Conservation (phyloP, 2,797 vertebrate genomes). For the Catostomus latipinnis region DNA sequence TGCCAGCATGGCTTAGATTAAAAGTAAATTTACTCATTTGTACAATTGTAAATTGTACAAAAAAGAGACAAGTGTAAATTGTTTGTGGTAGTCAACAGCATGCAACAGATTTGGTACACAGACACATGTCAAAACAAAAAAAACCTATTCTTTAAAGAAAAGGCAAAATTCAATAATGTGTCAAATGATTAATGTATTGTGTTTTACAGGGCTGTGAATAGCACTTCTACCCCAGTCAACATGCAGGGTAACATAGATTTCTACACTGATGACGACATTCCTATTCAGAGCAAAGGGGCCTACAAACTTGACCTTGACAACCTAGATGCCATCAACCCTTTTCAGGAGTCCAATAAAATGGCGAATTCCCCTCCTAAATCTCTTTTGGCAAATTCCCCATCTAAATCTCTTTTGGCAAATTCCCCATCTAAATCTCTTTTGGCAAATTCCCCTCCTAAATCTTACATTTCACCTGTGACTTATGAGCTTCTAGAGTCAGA, state of each 20-base stretch:
- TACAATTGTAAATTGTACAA: too few relatives aligned
- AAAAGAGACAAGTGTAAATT: too few relatives aligned
- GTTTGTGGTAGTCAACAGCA: too few relatives aligned
- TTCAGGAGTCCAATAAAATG: constrained; percentile 66
- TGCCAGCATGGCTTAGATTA: too few relatives aligned
- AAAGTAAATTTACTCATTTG: too few relatives aligned
- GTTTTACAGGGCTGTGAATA: constrained; percentile 62
- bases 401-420: too few relatives aligned
- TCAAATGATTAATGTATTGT: not conserved
- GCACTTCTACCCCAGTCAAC: constrained; percentile 15
- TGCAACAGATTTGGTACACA: too few relatives aligned
- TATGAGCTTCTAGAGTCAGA: constrained; percentile 7
- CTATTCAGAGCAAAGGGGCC: constrained; percentile 78
- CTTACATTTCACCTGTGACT: not conserved
- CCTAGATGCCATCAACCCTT: constrained; percentile 71
- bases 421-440: too few relatives aligned
- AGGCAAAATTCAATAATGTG: too few relatives aligned
- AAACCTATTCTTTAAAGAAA: too few relatives aligned
- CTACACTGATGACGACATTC: constrained; percentile 76
- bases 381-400: constrained; percentile 62
- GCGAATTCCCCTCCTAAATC: constrained; percentile 59
- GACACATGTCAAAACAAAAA: too few relatives aligned
- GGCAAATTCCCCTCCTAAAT: constrained; percentile 1
- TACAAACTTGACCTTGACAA: constrained; percentile 78
- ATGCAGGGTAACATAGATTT: constrained; percentile 30